phyloP scores from a whole-genome alignment of 1,140 invertebrate species.

The roundworm (Caenorhabditis elegans) region DNA sequence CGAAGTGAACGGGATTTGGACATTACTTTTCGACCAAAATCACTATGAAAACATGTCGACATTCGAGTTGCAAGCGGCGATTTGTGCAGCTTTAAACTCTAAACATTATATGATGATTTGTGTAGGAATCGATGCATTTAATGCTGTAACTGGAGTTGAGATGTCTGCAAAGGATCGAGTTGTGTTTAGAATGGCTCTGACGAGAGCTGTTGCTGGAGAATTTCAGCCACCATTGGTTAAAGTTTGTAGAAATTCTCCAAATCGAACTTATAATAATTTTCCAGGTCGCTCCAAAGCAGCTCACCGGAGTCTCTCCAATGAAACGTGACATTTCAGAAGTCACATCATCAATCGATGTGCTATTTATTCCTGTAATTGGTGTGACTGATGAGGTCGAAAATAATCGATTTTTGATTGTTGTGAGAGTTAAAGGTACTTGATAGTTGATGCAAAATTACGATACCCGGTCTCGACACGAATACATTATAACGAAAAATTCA shows the following conservation, averaged over 20 bases:
- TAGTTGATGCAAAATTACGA: too few relatives aligned
- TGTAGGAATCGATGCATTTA: background rate
- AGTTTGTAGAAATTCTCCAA: background rate
- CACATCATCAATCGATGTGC: background rate
- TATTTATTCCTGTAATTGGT: background rate
- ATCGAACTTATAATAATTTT: background rate
- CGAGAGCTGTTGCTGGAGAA: slow-evolving; percentile 14
- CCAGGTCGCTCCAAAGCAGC: background rate
- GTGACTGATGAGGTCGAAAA: background rate
- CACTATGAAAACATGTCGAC: background rate
- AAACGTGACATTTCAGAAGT: background rate
- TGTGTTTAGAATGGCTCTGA: background rate
- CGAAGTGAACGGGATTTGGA: background rate
- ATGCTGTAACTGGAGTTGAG: background rate
- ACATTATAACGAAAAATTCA: too few relatives aligned
- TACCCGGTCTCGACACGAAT: too few relatives aligned
- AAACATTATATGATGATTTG: background rate
- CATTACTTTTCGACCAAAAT: background rate
- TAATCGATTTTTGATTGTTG: background rate
- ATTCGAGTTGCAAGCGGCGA: slow-evolving; percentile 6
- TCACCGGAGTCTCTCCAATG: background rate
- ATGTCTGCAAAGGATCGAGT: background rate
- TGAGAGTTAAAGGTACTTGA: background rate
- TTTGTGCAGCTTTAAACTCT: background rate
- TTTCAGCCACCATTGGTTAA: background rate